These are phyloP conservation scores for Rhincodon typus DNA, from an alignment of 2,797 vertebrate species.

Conservation along the genomic window DNA sequence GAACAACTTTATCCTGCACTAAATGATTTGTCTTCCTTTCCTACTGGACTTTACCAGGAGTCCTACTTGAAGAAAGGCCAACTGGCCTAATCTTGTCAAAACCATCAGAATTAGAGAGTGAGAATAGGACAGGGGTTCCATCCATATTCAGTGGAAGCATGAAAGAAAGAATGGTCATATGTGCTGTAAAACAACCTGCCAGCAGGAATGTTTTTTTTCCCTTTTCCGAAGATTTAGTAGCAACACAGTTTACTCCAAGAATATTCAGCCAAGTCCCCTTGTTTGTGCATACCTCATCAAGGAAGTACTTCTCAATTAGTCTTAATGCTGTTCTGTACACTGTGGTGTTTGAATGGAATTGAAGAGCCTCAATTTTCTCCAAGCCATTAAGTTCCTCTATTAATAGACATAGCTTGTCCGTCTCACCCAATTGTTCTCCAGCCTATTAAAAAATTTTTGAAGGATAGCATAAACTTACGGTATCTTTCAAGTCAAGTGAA, in stretches of 20 bases:
- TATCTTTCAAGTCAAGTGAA: neutral
- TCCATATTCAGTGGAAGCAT: too few relatives aligned
- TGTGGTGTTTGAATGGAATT: constrained; percentile 70
- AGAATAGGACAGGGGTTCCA: neutral
- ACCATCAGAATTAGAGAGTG: neutral
- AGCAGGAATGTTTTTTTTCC: neutral
- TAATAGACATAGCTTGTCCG: constrained; percentile 66
- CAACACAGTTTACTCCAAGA: neutral
- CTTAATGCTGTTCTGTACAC: constrained; percentile 66
- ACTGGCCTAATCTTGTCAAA: neutral
- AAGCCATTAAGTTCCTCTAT: constrained; percentile 75
- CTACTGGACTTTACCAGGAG: neutral
- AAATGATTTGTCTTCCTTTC: neutral
- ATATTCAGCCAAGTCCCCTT: neutral
- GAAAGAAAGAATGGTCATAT: neutral
- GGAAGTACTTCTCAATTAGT: constrained; percentile 77
- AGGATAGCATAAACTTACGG: neutral
- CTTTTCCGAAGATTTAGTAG: neutral
- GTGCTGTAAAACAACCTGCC: neutral
- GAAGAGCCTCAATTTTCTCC: constrained; percentile 75
- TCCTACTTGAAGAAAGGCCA: neutral
- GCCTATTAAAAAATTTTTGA: constrained; percentile 52
- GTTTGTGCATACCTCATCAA: constrained; percentile 58
- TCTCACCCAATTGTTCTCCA: constrained; percentile 70
- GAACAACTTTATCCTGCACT: neutral